Evolutionary conservation across 2,797 vertebrate genomes (phyloP).

Genomic region (Chelonia mydas): DNA sequence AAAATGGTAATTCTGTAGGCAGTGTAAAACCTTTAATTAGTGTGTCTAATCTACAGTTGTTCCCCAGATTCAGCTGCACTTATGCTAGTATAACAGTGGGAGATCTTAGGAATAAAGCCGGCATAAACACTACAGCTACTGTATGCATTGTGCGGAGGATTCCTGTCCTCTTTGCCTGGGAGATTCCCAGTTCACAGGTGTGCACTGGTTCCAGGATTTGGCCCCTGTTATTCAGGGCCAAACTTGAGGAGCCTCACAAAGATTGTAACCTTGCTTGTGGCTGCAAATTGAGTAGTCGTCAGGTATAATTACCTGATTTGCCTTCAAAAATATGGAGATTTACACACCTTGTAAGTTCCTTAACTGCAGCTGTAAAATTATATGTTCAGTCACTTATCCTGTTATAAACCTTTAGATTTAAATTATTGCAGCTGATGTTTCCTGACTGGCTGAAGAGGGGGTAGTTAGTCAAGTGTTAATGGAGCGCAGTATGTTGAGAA

Average conservation of each 20-base stretch:
- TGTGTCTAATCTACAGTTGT: rapidly evolving
- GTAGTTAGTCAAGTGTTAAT: constrained; percentile 53
- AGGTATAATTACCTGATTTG: constrained; percentile 59
- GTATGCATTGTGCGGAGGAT: neutral
- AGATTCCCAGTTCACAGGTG: neutral
- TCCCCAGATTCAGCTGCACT: neutral
- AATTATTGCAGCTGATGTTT: constrained; percentile 74
- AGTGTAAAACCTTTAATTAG: neutral
- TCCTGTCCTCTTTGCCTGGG: neutral
- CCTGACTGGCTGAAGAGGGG: constrained; percentile 60
- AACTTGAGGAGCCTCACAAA: neutral
- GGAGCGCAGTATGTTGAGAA: constrained; percentile 39
- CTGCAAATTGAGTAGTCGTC: neutral
- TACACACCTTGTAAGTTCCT: constrained; percentile 38
- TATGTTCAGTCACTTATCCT: constrained; percentile 62
- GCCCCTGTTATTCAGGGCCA: constrained; percentile 38
- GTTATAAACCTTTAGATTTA: constrained; percentile 74
- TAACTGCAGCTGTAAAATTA: constrained; percentile 50
- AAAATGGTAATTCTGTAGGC: neutral
- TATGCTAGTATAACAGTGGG: constrained; percentile 10
- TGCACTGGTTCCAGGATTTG: neutral
- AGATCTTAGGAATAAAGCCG: constrained; percentile 42
- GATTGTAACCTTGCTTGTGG: constrained; percentile 34
- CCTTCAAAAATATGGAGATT: constrained; percentile 55
- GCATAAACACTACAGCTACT: constrained; percentile 48